Percentiles rank a stretch among this genome's conserved stretches.
phyloP scores from a whole-genome alignment of 1,140 invertebrate species.

The Bombus pascuorum region DNA sequence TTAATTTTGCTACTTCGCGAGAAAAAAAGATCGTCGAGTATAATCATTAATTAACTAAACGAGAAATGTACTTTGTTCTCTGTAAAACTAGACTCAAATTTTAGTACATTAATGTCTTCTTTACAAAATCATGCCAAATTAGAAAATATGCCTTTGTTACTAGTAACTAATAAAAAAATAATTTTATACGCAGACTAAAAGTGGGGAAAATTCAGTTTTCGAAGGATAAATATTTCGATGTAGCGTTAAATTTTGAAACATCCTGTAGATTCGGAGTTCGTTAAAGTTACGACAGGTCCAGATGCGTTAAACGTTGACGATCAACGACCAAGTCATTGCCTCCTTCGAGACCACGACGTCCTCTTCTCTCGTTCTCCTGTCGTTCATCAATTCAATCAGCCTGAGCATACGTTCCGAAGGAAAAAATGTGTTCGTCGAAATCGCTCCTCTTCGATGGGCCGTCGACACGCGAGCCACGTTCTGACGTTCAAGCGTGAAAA shows the following conservation, averaged over 20 bases:
- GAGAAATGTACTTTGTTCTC: neutral
- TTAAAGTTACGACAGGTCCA: neutral
- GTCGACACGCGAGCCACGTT: constrained; percentile 24
- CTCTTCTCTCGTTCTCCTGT: constrained; percentile 1
- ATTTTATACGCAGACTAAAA: neutral
- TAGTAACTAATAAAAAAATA: neutral
- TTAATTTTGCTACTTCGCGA: neutral
- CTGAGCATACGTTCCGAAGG: neutral
- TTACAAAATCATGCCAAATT: neutral
- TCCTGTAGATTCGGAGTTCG: constrained; percentile 1
- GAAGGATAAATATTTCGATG: neutral
- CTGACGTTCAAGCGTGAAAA: constrained; percentile 17
- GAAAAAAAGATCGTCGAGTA: neutral
- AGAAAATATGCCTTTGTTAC: neutral
- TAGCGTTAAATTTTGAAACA: neutral
- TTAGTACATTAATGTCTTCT: too few species aligned
- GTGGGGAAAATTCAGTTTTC: neutral
- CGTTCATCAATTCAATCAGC: constrained; percentile 12
- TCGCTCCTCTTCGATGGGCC: constrained; percentile 49
- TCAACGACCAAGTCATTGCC: constrained; percentile 26
- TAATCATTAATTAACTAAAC: neutral
- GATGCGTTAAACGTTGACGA: neutral
- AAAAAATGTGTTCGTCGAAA: constrained; percentile 3
- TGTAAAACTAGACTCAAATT: neutral
- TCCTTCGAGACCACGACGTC: neutral